phyloP scores from a whole-genome alignment of 2,888 invertebrate genomes.

The Formica aserva region DNA sequence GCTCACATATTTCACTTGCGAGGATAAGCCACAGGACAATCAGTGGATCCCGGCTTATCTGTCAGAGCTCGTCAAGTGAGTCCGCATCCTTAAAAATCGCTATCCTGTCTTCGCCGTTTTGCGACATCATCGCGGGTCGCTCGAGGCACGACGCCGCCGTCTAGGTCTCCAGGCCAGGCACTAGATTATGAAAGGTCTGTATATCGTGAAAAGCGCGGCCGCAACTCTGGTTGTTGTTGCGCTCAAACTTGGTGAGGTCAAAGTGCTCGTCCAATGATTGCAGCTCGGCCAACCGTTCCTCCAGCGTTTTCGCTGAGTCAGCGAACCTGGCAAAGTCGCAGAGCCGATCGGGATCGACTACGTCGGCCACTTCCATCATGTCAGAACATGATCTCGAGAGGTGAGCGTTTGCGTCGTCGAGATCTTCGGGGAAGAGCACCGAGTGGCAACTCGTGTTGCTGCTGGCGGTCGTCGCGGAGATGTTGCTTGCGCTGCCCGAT shows the following conservation, averaged over 20 bases:
- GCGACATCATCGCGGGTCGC: conserved; percentile 44
- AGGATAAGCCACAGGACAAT: background rate
- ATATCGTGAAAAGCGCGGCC: conserved; percentile 83
- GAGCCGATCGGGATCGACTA: conserved; percentile 80
- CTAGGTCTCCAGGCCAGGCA: conserved; percentile 84
- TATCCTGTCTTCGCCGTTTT: conserved; percentile 32
- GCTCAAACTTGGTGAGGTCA: conserved; percentile 81
- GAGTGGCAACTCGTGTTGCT: conserved; percentile 61
- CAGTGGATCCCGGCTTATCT: conserved; percentile 56
- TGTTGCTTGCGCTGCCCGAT: conserved; percentile 62
- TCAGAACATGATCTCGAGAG: conserved; percentile 58
- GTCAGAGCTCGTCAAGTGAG: conserved; percentile 56
- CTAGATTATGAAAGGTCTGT: conserved; percentile 83
- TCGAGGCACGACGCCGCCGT: conserved; percentile 63
- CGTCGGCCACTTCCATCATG: conserved; percentile 79
- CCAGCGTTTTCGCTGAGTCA: conserved; percentile 80
- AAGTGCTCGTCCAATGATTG: conserved; percentile 82
- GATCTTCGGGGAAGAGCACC: conserved; percentile 64
- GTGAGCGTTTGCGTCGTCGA: conserved; percentile 63
- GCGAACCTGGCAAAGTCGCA: conserved; percentile 82
- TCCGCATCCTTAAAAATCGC: conserved; percentile 58
- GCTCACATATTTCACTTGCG: background rate
- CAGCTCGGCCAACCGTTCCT: conserved; percentile 81
- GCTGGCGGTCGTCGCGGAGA: conserved; percentile 59
- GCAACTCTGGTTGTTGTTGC: conserved; percentile 83